Conservation (phyloP, 2,888 invertebrate species). For the Hydropsyche betteni region DNA sequence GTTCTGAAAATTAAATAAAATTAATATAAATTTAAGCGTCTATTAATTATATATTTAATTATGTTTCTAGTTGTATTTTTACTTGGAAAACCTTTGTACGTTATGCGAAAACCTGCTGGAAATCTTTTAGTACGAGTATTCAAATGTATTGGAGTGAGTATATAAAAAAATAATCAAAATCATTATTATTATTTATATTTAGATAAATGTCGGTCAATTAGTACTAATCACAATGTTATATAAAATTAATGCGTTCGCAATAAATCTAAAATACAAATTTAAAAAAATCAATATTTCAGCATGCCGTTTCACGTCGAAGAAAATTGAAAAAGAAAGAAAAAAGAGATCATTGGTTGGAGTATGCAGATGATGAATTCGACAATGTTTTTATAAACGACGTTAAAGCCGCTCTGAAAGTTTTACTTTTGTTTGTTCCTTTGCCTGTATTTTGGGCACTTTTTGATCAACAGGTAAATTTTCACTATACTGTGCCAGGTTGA, state of each 20-base stretch:
- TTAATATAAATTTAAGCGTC: too few species aligned
- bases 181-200: too few species aligned
- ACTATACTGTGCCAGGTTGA: too few species aligned
- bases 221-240: too few species aligned
- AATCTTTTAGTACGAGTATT: constrained; percentile 83
- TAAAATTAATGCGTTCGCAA: too few species aligned
- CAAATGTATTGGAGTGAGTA: constrained; percentile 80
- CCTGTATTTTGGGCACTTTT: constrained; percentile 98
- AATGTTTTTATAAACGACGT: constrained; percentile 78
- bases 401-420: constrained; percentile 77
- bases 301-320: constrained; percentile 60
- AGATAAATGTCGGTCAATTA: too few species aligned
- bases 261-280: not conserved
- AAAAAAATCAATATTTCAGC: constrained; percentile 55
- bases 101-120: constrained; percentile 80
- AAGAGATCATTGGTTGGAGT: constrained; percentile 88
- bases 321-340: constrained; percentile 65
- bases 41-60: too few species aligned
- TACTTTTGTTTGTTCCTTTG: constrained; percentile 86
- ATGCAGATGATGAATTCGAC: constrained; percentile 83
- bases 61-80: constrained; percentile 78
- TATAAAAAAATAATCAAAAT: constrained; percentile 13
- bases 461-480: constrained; percentile 82
- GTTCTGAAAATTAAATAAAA: constrained; percentile 47
- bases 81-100: constrained; percentile 79